phyloP scores from a whole-genome alignment of 1,140 invertebrate genomes.

The Pseudomyrmex cubaensis region DNA sequence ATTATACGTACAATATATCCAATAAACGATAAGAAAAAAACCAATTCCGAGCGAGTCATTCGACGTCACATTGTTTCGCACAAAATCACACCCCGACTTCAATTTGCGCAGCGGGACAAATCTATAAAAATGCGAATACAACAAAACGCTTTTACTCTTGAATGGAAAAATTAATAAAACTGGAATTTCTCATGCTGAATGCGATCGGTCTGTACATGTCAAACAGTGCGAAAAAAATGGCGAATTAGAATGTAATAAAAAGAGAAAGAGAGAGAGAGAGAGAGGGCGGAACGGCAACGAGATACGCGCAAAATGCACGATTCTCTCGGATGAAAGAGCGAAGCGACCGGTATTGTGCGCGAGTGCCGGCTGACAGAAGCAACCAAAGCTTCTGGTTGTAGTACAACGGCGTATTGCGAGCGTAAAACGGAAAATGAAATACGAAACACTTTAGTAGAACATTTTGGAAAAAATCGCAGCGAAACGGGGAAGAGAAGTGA shows the following conservation, averaged over 20 bases:
- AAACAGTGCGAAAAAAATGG: constrained; percentile 6
- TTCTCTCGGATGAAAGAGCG: constrained; percentile 68
- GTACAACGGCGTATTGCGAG: constrained; percentile 54
- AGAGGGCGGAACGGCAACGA: constrained; percentile 49
- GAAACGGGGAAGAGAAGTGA: constrained; percentile 38
- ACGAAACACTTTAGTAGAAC: constrained; percentile 41
- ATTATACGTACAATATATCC: background rate
- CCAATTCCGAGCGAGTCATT: background rate
- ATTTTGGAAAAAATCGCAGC: constrained; percentile 32
- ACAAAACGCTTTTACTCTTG: background rate
- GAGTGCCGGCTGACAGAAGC: constrained; percentile 71
- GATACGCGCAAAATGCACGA: constrained; percentile 68
- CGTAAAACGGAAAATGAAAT: constrained; percentile 70
- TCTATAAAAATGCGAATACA: background rate
- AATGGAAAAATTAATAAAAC: constrained; percentile 13
- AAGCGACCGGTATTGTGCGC: constrained; percentile 64
- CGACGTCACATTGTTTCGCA: background rate
- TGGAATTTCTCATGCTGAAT: constrained; percentile 1
- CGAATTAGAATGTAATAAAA: constrained; percentile 42
- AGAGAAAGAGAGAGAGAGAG: constrained; percentile 6
- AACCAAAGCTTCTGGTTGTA: constrained; percentile 67
- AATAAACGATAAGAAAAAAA: constrained; percentile 12
- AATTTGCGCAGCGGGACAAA: background rate
- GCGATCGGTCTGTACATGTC: background rate
- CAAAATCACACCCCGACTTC: background rate